Evolutionary conservation across 2,888 invertebrate species (phyloP), one percentile per base, ranked within the genome.

Genomic region (Neoitamus cyanurus): DNA sequence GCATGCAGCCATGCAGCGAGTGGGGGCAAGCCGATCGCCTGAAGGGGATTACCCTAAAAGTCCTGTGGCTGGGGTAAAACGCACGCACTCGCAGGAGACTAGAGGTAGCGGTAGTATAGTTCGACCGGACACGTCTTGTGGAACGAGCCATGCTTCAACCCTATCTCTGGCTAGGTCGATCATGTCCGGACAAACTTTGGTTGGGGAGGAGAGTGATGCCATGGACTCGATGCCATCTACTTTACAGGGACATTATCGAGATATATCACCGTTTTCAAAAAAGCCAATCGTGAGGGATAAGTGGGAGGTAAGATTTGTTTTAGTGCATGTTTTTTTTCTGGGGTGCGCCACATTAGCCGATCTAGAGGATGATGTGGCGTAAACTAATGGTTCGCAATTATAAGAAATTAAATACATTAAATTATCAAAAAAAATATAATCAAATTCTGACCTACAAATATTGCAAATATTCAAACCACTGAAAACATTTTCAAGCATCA

Each of bases 1-100:
- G 48, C 91, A 91, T 85, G 90, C 91, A 1, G 88, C 90, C 0
- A 87, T 90, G 28, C 91, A 91, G 83, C 88, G 90, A 15, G 89
- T 90, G 7, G 90, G 90, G 7, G 88, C 88, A 6, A 80, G 25
- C 6, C 77, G 77, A 6, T 77, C 77, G 0, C 46, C 77, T 30
- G 77, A 77, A 13, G 15, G 20, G 4, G 28, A 3, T n/a, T 46
- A 46, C 11, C 28, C 77, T 0, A 77, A 46, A 30, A 77, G 77
- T 13, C 77, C 77, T 3, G 46, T 77, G 13, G n/a, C 20, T 5
- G 25, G 28, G 1, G 46, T 25, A 7, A 77, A 77, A 46, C 25
- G 20, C 2, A 25, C n/a, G 3, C 77, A 46, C 7, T 77, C 28
- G 7, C 46, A 25, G 25, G 46, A 37, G 13, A 37, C 36, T 9